phyloP scores from a whole-genome alignment of 2,888 invertebrate species.

The Anthrax anthrax region DNA sequence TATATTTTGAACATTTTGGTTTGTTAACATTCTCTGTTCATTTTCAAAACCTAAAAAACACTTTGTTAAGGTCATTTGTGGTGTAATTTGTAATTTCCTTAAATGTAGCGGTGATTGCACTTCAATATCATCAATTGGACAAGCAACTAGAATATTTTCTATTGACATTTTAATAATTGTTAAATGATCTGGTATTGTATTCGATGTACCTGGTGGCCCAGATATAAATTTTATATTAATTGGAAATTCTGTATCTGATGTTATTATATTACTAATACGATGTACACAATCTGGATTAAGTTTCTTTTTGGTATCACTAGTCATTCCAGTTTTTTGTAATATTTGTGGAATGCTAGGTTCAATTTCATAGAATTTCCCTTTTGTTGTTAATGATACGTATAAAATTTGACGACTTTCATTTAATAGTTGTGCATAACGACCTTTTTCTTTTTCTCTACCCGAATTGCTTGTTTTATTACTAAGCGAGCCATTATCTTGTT shows the following conservation, averaged over 20 bases:
- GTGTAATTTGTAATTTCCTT: conserved; percentile 36
- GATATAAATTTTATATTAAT: conserved; percentile 30
- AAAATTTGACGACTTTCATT: conserved; percentile 58
- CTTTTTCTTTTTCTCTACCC: conserved; percentile 34
- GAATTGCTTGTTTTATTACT: conserved; percentile 13
- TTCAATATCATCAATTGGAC: conserved; percentile 38
- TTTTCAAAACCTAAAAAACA: conserved; percentile 31
- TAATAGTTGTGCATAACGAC: conserved; percentile 56
- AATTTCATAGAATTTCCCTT: conserved; percentile 58
- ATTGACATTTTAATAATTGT: conserved; percentile 26
- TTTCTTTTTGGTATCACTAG: conserved; percentile 21
- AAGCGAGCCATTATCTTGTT: conserved; percentile 17
- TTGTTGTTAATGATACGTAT: conserved; percentile 58
- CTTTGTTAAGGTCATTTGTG: conserved; percentile 29
- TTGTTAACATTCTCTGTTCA: conserved; percentile 33
- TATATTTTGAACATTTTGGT: conserved; percentile 33
- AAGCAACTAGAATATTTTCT: conserved; percentile 36
- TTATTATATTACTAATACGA: conserved; percentile 26
- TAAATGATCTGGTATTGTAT: conserved; percentile 28
- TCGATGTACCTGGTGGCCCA: conserved; percentile 18
- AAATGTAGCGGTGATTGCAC: conserved; percentile 34
- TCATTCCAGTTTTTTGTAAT: conserved; percentile 24
- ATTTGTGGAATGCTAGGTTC: conserved; percentile 41
- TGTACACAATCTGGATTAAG: conserved; percentile 33
- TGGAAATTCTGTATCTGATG: conserved; percentile 25